Conservation (phyloP, 2,888 invertebrate species). For the Philaethria dido region DNA sequence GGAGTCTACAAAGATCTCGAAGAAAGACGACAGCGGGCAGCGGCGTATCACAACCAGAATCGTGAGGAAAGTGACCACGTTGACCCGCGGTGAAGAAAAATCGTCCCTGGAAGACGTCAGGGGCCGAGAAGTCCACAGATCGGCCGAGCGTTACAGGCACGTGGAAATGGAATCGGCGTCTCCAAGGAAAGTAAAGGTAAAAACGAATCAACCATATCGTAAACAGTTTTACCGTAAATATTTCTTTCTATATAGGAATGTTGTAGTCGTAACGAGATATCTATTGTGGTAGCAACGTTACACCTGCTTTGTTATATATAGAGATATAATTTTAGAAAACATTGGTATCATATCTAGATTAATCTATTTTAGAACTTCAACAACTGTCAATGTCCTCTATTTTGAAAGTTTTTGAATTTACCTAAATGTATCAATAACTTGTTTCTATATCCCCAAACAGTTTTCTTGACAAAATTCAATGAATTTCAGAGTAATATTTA, state of each 20-base stretch:
- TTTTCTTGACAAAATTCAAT: too few relatives aligned
- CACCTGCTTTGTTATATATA: conserved; percentile 12
- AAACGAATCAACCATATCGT: conserved; percentile 35
- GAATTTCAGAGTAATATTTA: too few relatives aligned
- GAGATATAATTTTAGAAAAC: conserved; percentile 1
- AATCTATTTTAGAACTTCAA: too few relatives aligned
- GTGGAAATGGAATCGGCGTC: conserved; percentile 84
- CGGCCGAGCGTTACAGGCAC: conserved; percentile 83
- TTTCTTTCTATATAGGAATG: conserved; percentile 35
- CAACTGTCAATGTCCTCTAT: too few relatives aligned
- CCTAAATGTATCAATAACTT: too few relatives aligned
- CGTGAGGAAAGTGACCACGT: conserved; percentile 93
- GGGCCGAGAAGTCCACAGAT: conserved; percentile 83
- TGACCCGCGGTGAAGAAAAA: conserved; percentile 93
- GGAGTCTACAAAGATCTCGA: conserved; percentile 92
- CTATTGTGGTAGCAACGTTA: conserved; percentile 35
- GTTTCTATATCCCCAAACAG: too few relatives aligned
- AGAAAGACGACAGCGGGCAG: conserved; percentile 90
- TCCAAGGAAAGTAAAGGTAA: conserved; percentile 91
- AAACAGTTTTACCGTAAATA: conserved; percentile 32
- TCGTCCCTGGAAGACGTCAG: conserved; percentile 88
- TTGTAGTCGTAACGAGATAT: conserved; percentile 42
- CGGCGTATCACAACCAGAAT: conserved; percentile 93
- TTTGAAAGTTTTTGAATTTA: not conserved
- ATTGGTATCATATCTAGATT: too few relatives aligned